phyloP scores from a whole-genome alignment of 2,888 invertebrate species.

The Parnassius mnemosyne region DNA sequence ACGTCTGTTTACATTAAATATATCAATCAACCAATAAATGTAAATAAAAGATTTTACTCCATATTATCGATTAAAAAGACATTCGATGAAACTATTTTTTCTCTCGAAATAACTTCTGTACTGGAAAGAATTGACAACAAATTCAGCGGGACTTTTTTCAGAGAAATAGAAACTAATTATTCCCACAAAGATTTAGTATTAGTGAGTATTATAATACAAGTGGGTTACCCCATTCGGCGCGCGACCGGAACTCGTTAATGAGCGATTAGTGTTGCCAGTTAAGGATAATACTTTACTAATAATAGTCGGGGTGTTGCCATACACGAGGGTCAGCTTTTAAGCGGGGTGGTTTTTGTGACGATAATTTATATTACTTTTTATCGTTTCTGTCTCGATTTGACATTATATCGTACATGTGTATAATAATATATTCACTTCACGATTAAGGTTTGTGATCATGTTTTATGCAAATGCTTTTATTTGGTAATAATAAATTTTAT shows the following conservation, averaged over 20 bases:
- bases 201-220: slow-evolving; percentile 37
- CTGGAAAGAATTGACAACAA: too few species aligned
- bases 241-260: slow-evolving; percentile 71
- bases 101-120: too few species aligned
- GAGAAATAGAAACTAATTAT: slow-evolving; percentile 34
- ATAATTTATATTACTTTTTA: slow-evolving; percentile 37
- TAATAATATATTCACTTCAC: not conserved
- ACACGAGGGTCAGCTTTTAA: slow-evolving; percentile 30
- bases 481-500: too few species aligned
- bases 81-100: too few species aligned
- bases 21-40: too few species aligned
- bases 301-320: slow-evolving; percentile 65
- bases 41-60: too few species aligned
- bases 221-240: slow-evolving; percentile 44
- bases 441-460: not conserved
- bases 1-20: too few species aligned
- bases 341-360: slow-evolving; percentile 45
- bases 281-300: slow-evolving; percentile 65
- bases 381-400: slow-evolving; percentile 23
- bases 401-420: slow-evolving; percentile 20
- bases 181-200: slow-evolving; percentile 48
- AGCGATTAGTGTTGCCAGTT: slow-evolving; percentile 78
- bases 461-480: not conserved
- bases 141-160: too few species aligned
- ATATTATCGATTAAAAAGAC: too few species aligned